These are phyloP conservation scores for Agrochola circellaris DNA, from an alignment of 2,888 invertebrate genomes.

Conservation along the genomic window DNA sequence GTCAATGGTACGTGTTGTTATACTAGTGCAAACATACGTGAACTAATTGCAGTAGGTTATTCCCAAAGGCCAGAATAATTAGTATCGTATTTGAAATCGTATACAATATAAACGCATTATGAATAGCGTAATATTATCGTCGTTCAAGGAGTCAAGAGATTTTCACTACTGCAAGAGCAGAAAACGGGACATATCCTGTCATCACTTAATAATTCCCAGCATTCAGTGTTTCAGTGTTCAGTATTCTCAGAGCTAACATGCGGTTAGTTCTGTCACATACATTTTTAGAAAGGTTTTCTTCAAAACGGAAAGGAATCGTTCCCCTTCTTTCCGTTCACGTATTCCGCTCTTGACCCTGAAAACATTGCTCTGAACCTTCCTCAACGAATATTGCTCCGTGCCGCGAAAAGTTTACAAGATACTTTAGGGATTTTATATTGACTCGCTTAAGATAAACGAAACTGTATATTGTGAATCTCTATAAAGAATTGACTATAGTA, in stretches of 20 bases:
- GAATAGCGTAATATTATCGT: not conserved
- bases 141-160: not conserved
- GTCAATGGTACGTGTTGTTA: constrained; percentile 52
- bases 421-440: constrained; percentile 37
- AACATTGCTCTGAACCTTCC: constrained; percentile 61
- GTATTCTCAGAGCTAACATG: constrained; percentile 23
- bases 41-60: constrained; percentile 36
- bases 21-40: constrained; percentile 32
- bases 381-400: constrained; percentile 59
- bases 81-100: constrained; percentile 1
- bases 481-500: constrained; percentile 2
- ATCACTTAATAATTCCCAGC: constrained; percentile 27
- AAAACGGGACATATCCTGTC: not conserved
- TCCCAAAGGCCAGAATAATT: constrained; percentile 22
- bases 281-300: constrained; percentile 47
- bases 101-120: not conserved
- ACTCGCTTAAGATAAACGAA: constrained; percentile 28
- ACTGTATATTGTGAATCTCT: constrained; percentile 15
- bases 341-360: constrained; percentile 57
- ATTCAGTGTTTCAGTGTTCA: constrained; percentile 24
- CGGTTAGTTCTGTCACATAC: constrained; percentile 40
- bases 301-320: constrained; percentile 38
- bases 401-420: constrained; percentile 45
- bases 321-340: constrained; percentile 52
- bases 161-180: not conserved